phyloP scores from a whole-genome alignment of 2,888 invertebrate genomes.

The Poecilus cupreus region DNA sequence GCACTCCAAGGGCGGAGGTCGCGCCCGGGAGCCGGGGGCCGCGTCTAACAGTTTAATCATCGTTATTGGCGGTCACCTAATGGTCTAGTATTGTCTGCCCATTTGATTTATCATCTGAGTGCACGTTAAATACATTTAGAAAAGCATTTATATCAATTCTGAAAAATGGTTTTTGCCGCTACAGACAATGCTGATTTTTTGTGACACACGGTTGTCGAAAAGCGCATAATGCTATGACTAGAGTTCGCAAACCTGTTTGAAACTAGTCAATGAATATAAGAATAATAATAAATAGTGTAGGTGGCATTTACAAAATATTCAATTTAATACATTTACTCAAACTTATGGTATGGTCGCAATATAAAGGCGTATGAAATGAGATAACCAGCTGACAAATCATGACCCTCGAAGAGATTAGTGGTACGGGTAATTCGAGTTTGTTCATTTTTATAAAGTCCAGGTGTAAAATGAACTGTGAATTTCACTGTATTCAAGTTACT shows the following conservation, averaged over 20 bases:
- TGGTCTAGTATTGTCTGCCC: slow-evolving; percentile 59
- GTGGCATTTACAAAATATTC: too few species aligned
- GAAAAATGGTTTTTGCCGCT: slow-evolving; percentile 55
- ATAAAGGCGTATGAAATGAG: too few species aligned
- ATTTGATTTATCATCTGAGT: slow-evolving; percentile 57
- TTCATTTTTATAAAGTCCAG: too few species aligned
- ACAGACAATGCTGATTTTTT: slow-evolving; percentile 56
- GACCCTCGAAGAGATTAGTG: too few species aligned
- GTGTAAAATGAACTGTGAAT: too few species aligned
- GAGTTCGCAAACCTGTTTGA: neutral
- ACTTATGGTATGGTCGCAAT: too few species aligned
- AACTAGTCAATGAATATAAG: neutral
- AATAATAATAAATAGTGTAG: too few species aligned
- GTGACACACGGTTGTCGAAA: slow-evolving; percentile 43
- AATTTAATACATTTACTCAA: too few species aligned
- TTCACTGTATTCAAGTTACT: too few species aligned
- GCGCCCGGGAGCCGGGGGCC: neutral
- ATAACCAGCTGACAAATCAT: too few species aligned
- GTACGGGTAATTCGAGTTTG: too few species aligned
- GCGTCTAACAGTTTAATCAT: slow-evolving; percentile 70
- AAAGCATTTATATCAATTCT: slow-evolving; percentile 59
- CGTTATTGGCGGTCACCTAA: slow-evolving; percentile 68
- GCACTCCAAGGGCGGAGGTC: slow-evolving; percentile 15
- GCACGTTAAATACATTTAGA: slow-evolving; percentile 56
- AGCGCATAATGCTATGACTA: neutral